Percentiles rank a stretch among this genome's conserved stretches.
Conservation (phyloP, 2,888 invertebrate species). For the Acleris cristana region DNA sequence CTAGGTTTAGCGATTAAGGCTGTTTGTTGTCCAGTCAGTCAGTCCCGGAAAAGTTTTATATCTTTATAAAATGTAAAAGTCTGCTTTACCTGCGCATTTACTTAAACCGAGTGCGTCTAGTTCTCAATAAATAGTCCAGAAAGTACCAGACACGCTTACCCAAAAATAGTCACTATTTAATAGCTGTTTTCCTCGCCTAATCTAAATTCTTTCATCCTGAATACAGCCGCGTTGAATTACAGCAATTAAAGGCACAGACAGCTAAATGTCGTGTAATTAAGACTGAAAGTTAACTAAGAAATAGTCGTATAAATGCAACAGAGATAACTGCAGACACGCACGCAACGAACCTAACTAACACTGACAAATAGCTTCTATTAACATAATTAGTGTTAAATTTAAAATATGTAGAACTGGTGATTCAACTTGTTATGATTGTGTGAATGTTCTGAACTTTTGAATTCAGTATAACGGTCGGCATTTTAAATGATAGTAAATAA, state of each 20-base stretch:
- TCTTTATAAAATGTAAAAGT: too few species aligned
- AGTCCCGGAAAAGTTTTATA: too few species aligned
- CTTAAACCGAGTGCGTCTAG: neutral
- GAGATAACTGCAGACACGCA: slow-evolving; percentile 47
- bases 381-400: slow-evolving; percentile 1
- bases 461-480: too few species aligned
- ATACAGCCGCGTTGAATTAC: slow-evolving; percentile 45
- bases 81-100: neutral
- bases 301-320: slow-evolving; percentile 27
- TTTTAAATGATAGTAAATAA: too few species aligned
- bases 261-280: slow-evolving; percentile 47
- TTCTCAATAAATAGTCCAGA: neutral
- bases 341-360: slow-evolving; percentile 2
- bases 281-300: slow-evolving; percentile 45
- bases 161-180: slow-evolving; percentile 16
- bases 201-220: slow-evolving; percentile 35
- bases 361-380: slow-evolving; percentile 2
- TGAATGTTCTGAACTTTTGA: too few species aligned
- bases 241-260: slow-evolving; percentile 49
- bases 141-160: slow-evolving; percentile 8
- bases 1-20: too few species aligned
- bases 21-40: too few species aligned
- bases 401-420: too few species aligned
- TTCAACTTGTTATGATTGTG: too few species aligned
- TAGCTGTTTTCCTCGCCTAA: slow-evolving; percentile 5